These are phyloP conservation scores for Syngnathoides biaculeatus DNA, from an alignment of 2,113 vertebrate genomes.

Conservation along the genomic window DNA sequence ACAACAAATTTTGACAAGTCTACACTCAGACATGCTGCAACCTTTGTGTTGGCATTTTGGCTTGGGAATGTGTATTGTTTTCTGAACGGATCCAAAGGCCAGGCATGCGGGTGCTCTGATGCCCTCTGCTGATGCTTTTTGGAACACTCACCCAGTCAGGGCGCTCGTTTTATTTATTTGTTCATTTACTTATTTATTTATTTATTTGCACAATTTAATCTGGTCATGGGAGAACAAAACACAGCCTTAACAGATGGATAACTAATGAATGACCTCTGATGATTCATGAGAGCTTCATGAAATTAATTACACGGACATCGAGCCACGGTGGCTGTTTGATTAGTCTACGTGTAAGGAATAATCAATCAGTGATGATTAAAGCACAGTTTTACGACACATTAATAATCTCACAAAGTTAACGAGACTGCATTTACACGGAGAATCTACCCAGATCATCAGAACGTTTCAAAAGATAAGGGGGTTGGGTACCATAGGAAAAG, in stretches of 20 bases:
- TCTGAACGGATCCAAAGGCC: not conserved
- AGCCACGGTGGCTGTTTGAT: not conserved
- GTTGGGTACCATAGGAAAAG: not conserved
- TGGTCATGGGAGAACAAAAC: not conserved
- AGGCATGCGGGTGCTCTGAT: slow-evolving; percentile 50
- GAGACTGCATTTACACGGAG: not conserved
- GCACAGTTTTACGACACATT: not conserved
- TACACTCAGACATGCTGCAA: slow-evolving; percentile 21
- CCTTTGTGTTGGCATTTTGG: slow-evolving; percentile 17
- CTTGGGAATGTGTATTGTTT: not conserved
- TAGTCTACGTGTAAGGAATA: not conserved
- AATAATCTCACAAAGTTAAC: not conserved
- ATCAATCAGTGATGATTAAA: slow-evolving; percentile 8
- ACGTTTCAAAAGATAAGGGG: not conserved
- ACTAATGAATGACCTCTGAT: slow-evolving; percentile 2
- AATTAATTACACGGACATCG: not conserved
- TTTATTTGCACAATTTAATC: not conserved
- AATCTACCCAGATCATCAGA: not conserved
- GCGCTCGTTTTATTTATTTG: no score
- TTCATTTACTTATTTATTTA: no score
- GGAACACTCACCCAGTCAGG: not conserved
- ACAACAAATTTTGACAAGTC: slow-evolving; percentile 58
- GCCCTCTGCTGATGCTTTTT: slow-evolving; percentile 57
- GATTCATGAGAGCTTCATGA: slow-evolving; percentile 1
- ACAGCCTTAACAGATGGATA: not conserved